Evolutionary conservation across 1,140 invertebrate species (phyloP).

Genomic region (Phthorimaea operculella): DNA sequence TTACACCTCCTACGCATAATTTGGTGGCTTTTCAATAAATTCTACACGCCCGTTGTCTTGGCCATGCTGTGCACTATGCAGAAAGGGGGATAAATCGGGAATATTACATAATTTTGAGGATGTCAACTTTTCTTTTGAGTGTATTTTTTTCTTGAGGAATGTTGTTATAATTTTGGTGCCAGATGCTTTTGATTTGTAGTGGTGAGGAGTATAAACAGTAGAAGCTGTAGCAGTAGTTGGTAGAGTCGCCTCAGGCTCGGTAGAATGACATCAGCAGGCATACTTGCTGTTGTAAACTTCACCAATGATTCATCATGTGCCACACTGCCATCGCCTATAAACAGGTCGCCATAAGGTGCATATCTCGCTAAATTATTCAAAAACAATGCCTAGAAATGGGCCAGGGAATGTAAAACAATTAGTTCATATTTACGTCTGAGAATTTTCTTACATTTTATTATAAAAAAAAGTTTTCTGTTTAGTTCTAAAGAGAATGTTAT

Average conservation of each 20-base stretch:
- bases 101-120: constrained; percentile 52
- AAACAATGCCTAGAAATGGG: constrained; percentile 5
- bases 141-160: constrained; percentile 21
- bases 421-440: background rate
- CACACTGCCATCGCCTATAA: constrained; percentile 16
- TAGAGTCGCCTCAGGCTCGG: background rate
- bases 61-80: background rate
- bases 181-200: constrained; percentile 17
- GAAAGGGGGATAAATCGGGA: constrained; percentile 7
- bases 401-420: constrained; percentile 2
- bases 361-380: background rate
- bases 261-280: constrained; percentile 57
- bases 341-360: constrained; percentile 14
- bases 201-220: too few species aligned
- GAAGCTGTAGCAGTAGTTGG: too few species aligned
- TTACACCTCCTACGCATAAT: constrained; percentile 58
- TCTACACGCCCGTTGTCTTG: background rate
- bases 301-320: constrained; percentile 44
- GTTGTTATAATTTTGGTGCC: constrained; percentile 22
- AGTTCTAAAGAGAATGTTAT: too few species aligned
- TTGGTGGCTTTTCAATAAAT: constrained; percentile 28
- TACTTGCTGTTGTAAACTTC: constrained; percentile 52
- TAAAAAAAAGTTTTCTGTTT: too few species aligned
- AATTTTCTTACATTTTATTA: too few species aligned
- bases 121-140: constrained; percentile 23